Evolutionary conservation across 2,113 vertebrate genomes (phyloP).

Genomic region (Scomber scombrus): DNA sequence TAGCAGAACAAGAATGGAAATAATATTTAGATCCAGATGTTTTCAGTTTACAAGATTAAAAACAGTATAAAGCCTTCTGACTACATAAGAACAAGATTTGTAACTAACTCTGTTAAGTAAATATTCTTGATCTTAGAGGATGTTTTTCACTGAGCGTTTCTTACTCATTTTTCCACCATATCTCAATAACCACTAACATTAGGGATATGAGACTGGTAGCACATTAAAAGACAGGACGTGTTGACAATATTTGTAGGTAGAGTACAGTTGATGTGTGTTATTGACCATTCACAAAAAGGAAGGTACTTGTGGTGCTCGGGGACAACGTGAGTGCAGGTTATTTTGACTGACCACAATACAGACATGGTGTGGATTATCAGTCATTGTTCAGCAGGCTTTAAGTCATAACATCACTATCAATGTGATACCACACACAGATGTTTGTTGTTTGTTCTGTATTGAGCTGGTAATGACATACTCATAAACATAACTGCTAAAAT

Average conservation of each 20-base stretch:
- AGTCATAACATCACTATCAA: background rate
- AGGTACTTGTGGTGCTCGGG: background rate
- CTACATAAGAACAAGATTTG: too few relatives aligned
- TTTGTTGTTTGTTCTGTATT: background rate
- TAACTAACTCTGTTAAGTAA: background rate
- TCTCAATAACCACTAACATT: background rate
- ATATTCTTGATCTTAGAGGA: background rate
- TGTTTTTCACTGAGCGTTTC: background rate
- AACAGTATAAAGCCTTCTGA: background rate
- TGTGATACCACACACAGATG: background rate
- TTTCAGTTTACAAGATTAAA: too few relatives aligned
- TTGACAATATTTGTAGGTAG: background rate
- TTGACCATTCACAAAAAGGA: background rate
- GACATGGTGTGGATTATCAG: background rate
- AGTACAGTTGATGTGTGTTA: background rate
- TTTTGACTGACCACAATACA: background rate
- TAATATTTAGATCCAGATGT: too few relatives aligned
- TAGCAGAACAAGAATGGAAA: background rate
- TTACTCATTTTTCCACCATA: background rate
- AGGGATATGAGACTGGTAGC: too few relatives aligned
- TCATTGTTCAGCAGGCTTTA: background rate
- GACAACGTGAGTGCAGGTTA: background rate
- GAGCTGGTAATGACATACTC: background rate
- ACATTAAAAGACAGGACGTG: background rate
- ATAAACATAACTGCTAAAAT: background rate